Evolutionary conservation across 2,113 vertebrate species (phyloP).

Genomic region (Syrrhaptes paradoxus): DNA sequence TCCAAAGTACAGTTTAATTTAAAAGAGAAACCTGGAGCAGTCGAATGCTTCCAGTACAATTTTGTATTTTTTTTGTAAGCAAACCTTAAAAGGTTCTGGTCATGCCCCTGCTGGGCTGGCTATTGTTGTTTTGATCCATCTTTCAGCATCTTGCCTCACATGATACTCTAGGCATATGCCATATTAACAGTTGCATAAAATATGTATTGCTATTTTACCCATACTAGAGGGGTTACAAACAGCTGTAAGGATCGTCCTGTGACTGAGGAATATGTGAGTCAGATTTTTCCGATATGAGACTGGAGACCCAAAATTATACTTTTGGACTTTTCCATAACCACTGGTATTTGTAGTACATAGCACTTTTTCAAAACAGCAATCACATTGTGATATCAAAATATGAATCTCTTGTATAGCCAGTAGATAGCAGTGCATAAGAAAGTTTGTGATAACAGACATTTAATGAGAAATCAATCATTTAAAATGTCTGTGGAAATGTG

Average conservation of each 20-base stretch:
- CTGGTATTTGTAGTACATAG: background rate
- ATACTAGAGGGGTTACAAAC: background rate
- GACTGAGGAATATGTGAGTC: background rate
- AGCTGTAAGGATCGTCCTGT: background rate
- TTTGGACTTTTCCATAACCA: background rate
- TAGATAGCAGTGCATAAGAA: background rate
- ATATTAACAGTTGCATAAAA: constrained; percentile 12
- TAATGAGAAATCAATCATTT: background rate
- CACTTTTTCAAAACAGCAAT: background rate
- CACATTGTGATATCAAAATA: background rate
- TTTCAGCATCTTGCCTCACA: background rate
- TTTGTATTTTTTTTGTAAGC: background rate
- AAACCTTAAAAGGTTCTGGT: constrained; percentile 13
- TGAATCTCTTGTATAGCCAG: background rate
- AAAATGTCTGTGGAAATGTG: background rate
- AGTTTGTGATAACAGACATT: background rate
- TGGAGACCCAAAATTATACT: background rate
- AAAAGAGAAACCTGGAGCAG: constrained; percentile 51
- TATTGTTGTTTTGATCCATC: background rate
- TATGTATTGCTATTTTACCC: constrained; percentile 3
- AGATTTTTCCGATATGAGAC: background rate
- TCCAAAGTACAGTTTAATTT: constrained; percentile 12
- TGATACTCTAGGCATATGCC: background rate
- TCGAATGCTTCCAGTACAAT: constrained; percentile 22
- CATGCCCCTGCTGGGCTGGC: background rate